Percentiles rank a stretch among this genome's conserved stretches.
Conservation (phyloP, 1,140 invertebrate species). For the Eufriesea mexicana region DNA sequence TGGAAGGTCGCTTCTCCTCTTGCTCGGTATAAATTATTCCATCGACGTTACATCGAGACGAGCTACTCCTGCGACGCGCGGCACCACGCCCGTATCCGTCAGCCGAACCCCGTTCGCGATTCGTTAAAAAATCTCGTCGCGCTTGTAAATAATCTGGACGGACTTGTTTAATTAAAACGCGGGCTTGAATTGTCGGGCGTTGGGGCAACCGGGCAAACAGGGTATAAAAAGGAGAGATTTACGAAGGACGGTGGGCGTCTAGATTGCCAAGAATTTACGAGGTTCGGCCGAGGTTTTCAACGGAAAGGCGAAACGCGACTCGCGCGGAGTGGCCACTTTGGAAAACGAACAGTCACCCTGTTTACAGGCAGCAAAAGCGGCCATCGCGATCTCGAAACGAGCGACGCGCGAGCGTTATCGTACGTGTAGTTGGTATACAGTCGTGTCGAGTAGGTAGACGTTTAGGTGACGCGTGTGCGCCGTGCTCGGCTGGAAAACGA, state of each 20-base stretch:
- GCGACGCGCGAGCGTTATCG: neutral
- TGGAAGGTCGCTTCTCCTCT: neutral
- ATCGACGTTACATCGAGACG: neutral
- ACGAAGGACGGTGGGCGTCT: neutral
- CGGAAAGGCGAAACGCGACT: constrained; percentile 18
- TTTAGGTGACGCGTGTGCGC: neutral
- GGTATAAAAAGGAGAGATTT: constrained; percentile 29
- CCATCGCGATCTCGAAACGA: neutral
- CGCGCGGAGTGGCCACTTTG: constrained; percentile 28
- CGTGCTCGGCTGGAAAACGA: too few relatives aligned
- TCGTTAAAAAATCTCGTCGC: constrained; percentile 16
- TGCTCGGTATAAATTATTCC: constrained; percentile 25
- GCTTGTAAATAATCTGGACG: constrained; percentile 27
- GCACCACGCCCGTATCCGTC: neutral
- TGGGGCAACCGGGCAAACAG: neutral
- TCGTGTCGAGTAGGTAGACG: neutral
- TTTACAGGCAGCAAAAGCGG: neutral
- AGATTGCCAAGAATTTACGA: constrained; percentile 32
- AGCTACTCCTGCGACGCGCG: neutral
- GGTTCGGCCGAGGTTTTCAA: too few relatives aligned
- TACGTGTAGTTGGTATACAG: too few relatives aligned
- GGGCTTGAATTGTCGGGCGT: constrained; percentile 8
- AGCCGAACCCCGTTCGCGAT: neutral
- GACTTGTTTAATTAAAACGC: constrained; percentile 33
- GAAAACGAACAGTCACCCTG: constrained; percentile 27